phyloP scores from a whole-genome alignment of 2,797 vertebrate genomes.

The Hapalemur alaotrensis region DNA sequence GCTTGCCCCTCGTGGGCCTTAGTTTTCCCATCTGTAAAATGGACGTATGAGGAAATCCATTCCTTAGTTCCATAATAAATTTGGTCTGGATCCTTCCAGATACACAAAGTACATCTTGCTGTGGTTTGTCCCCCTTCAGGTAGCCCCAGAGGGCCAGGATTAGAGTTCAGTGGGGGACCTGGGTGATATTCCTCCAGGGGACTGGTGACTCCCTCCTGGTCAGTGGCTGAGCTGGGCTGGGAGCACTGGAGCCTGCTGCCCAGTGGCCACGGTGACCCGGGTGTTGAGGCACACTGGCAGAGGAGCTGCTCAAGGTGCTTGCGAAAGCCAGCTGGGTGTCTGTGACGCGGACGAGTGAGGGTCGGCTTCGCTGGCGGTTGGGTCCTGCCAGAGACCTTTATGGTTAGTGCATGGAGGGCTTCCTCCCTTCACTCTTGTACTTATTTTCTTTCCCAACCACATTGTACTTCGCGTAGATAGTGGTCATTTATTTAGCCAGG shows the following conservation, averaged over 20 bases:
- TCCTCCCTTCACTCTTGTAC: neutral
- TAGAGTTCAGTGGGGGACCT: neutral
- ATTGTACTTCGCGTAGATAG: neutral
- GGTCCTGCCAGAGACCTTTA: neutral
- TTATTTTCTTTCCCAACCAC: neutral
- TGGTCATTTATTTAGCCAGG: neutral
- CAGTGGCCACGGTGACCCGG: too few relatives aligned
- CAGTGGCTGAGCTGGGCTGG: neutral
- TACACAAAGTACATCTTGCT: neutral
- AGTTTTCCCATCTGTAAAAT: neutral
- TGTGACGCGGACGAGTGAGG: neutral
- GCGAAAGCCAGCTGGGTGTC: neutral
- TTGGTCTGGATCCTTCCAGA: neutral
- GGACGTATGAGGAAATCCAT: neutral
- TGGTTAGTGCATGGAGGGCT: neutral
- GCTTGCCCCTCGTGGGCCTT: neutral
- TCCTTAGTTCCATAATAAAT: neutral
- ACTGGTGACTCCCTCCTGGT: neutral
- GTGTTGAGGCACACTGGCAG: neutral
- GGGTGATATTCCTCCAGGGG: neutral
- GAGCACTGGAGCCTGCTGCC: too few relatives aligned
- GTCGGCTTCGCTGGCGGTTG: rapidly evolving
- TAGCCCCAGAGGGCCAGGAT: too few relatives aligned
- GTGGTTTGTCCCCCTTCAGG: neutral
- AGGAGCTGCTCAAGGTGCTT: too few relatives aligned